Conservation (phyloP, 2,888 invertebrate genomes). For the Cerceris ruficornis region DNA sequence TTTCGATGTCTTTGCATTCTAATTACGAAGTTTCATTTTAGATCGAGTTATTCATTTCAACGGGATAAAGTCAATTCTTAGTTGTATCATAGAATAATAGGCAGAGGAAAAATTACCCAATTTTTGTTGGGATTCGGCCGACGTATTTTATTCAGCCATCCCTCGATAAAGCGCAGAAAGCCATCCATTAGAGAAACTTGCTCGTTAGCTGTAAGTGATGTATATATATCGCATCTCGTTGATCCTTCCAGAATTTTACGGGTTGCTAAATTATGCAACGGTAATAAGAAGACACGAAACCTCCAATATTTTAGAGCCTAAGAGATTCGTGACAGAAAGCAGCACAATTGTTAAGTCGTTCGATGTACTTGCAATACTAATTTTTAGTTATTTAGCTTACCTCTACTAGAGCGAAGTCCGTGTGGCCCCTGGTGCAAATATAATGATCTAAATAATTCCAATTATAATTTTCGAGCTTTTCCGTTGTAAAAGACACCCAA, state of each 20-base stretch:
- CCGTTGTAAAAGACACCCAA: slow-evolving; percentile 96
- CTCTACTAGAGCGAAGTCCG: slow-evolving; percentile 93
- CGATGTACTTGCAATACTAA: neutral
- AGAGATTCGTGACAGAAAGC: slow-evolving; percentile 60
- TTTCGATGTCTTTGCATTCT: neutral
- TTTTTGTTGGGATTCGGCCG: slow-evolving; percentile 88
- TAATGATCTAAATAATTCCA: slow-evolving; percentile 99
- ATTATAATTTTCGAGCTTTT: slow-evolving; percentile 97
- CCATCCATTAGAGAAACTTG: slow-evolving; percentile 86
- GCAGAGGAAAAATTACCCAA: slow-evolving; percentile 84
- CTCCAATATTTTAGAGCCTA: slow-evolving; percentile 95
- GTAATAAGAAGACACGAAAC: slow-evolving; percentile 93
- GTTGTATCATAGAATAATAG: neutral
- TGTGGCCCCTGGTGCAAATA: slow-evolving; percentile 96
- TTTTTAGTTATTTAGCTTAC: slow-evolving; percentile 81
- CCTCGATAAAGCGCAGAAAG: slow-evolving; percentile 92
- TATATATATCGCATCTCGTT: slow-evolving; percentile 92
- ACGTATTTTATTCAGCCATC: slow-evolving; percentile 94
- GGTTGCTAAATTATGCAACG: slow-evolving; percentile 90
- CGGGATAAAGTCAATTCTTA: slow-evolving; percentile 3
- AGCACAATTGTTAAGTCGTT: neutral
- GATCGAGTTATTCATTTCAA: slow-evolving; percentile 5
- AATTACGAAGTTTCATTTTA: neutral
- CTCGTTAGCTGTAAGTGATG: slow-evolving; percentile 84
- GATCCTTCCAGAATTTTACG: slow-evolving; percentile 89